Evolutionary conservation across 1,140 invertebrate genomes (phyloP), one percentile per base, ranked within the genome.

Genomic region (Tribolium madens): DNA sequence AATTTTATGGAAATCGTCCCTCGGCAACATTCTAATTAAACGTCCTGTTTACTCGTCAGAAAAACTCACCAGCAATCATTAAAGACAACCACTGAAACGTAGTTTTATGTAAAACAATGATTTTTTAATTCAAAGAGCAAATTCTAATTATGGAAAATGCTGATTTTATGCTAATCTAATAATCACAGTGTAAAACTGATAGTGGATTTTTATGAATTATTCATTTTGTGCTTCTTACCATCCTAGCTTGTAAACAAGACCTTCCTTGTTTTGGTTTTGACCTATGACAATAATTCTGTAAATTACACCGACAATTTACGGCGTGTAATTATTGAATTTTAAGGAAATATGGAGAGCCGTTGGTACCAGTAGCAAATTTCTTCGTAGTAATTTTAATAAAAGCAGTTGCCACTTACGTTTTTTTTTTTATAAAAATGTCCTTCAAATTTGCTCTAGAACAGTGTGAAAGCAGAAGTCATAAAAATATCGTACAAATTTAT

Each of bases 81-180:
- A 21, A 21, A 21, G 1, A 21, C 18, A 26, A 26, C 21, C 21
- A 3, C 9, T 42, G 1, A 42, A 42, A 42, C n/a, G 36, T 42
- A 42, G 36, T 42, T 31, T 31, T 31, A 31, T 31, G 26, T 42
- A 42, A 42, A 36, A 36, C 10, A 31, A 31, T 31, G 6, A 31
- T 42, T 10, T 50, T 50, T 12, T 13, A 50, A 50, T 50, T 14
- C 48, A 17, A 50, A 50, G 12, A 50, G 13, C 13, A 50, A 50
- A 17, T 12, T 15, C 52, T 14, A 57, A 10, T 17, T 12, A 57
- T 18, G 52, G 10, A 57, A 57, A 57, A 57, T 57, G 52, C 18
- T 57, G 52, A 57, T 57, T 57, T 57, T 21, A 57, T 57, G 52
- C 21, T 26, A 57, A 57, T 57, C 21, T 57, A 17, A 57, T 57